A percentile compares a stretch with the other conserved stretches of the same genome.
These are phyloP conservation scores for Tiliacea citrago DNA, from an alignment of 2,888 invertebrate genomes.

Conservation along the genomic window DNA sequence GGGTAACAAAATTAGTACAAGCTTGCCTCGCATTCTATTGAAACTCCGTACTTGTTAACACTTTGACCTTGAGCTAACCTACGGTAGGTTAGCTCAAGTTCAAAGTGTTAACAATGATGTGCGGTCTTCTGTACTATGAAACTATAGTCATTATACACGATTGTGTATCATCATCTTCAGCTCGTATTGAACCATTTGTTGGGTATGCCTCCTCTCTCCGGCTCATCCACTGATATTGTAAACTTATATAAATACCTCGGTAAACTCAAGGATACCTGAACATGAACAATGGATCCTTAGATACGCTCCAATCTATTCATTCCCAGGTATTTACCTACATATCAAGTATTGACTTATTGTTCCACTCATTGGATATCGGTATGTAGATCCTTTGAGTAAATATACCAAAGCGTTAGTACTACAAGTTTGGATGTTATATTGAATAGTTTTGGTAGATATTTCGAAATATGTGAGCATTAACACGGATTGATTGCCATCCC, in stretches of 20 bases:
- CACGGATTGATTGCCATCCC: not conserved
- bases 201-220: not conserved
- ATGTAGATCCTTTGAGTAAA: slow-evolving; percentile 1
- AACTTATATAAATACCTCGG: not conserved
- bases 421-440: not conserved
- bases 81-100: not conserved
- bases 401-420: not conserved
- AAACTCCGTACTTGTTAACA: no score
- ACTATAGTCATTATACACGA: not conserved
- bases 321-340: not conserved
- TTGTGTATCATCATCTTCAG: not conserved
- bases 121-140: not conserved
- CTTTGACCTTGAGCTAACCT: no score
- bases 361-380: not conserved
- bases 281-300: not conserved
- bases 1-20: not conserved
- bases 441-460: not conserved
- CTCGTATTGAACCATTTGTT: not conserved
- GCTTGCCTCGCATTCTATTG: not conserved
- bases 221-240: slow-evolving; percentile 1
- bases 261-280: not conserved
- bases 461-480: not conserved
- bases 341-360: not conserved
- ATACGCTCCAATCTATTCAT: slow-evolving; percentile 14
- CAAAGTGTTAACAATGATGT: not conserved